Conservation (phyloP, 2,888 invertebrate species). For the Perdita meconis region DNA sequence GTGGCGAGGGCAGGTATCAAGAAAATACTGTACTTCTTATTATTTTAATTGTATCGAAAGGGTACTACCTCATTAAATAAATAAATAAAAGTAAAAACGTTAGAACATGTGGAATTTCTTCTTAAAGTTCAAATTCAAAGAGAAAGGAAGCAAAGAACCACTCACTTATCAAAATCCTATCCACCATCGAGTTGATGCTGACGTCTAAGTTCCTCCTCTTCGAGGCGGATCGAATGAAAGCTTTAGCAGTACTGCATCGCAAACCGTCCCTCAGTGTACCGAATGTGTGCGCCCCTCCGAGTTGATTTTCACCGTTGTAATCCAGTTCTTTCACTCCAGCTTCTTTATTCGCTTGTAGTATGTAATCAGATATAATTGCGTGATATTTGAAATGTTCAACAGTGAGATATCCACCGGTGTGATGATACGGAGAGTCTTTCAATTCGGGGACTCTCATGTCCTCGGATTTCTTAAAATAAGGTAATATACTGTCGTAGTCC, state of each 20-base stretch:
- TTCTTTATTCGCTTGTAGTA: conserved; percentile 89
- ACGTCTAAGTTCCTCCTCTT: conserved; percentile 91
- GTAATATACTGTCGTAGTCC: conserved; percentile 90
- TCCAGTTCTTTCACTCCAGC: conserved; percentile 90
- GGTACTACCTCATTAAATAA: too few relatives aligned
- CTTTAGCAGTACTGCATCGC: conserved; percentile 93
- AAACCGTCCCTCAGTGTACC: conserved; percentile 92
- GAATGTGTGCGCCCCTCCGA: conserved; percentile 91
- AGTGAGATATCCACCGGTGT: conserved; percentile 89
- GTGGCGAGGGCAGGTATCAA: too few relatives aligned
- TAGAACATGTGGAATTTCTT: too few relatives aligned
- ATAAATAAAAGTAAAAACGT: too few relatives aligned
- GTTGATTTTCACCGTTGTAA: conserved; percentile 91
- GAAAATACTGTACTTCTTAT: too few relatives aligned
- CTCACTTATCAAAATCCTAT: conserved; percentile 86
- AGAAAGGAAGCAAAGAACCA: too few relatives aligned
- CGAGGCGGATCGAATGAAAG: conserved; percentile 89
- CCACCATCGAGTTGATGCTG: conserved; percentile 88
- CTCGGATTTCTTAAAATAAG: conserved; percentile 93
- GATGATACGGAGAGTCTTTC: conserved; percentile 87
- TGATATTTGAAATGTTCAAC: conserved; percentile 89
- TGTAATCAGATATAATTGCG: conserved; percentile 86
- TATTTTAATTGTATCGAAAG: too few relatives aligned
- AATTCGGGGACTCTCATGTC: conserved; percentile 89
- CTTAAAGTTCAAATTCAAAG: too few relatives aligned